Evolutionary conservation across 2,888 invertebrate species (phyloP).

Genomic region (Rhopalosiphum nymphaeae): DNA sequence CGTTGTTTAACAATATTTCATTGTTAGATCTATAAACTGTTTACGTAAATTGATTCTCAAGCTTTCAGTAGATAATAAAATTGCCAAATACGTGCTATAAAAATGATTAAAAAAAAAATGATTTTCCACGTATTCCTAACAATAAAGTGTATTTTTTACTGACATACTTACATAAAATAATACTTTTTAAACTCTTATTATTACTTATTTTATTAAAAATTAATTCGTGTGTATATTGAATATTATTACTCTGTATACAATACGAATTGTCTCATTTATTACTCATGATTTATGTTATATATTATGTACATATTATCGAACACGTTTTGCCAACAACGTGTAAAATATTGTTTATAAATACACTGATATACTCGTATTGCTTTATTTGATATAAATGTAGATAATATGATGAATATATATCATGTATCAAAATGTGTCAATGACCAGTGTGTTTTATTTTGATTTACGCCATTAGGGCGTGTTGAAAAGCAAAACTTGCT

Average conservation of each 20-base stretch:
- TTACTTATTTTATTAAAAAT: not conserved
- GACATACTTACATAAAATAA: not conserved
- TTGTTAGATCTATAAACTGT: not conserved
- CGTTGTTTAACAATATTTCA: not conserved
- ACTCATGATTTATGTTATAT: constrained; percentile 13
- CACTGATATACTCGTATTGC: constrained; percentile 19
- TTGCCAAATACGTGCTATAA: not conserved
- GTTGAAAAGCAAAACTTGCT: not conserved
- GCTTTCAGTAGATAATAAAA: not conserved
- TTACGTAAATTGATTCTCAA: not conserved
- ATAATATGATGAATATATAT: not conserved
- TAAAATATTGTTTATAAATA: constrained; percentile 4
- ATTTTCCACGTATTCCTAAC: not conserved
- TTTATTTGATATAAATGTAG: not conserved
- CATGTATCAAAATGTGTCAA: not conserved
- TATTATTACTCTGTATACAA: not conserved
- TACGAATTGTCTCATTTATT: not conserved
- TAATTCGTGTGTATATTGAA: not conserved
- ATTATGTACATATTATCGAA: not conserved
- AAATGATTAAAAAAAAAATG: not conserved
- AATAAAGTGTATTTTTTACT: not conserved
- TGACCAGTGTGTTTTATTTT: not conserved
- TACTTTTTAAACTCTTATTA: not conserved
- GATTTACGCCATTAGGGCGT: not conserved
- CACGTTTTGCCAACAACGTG: constrained; percentile 16